Evolutionary conservation across 2,797 vertebrate genomes (phyloP), one percentile per base, ranked within the genome.

Genomic region (Spheniscus humboldti): DNA sequence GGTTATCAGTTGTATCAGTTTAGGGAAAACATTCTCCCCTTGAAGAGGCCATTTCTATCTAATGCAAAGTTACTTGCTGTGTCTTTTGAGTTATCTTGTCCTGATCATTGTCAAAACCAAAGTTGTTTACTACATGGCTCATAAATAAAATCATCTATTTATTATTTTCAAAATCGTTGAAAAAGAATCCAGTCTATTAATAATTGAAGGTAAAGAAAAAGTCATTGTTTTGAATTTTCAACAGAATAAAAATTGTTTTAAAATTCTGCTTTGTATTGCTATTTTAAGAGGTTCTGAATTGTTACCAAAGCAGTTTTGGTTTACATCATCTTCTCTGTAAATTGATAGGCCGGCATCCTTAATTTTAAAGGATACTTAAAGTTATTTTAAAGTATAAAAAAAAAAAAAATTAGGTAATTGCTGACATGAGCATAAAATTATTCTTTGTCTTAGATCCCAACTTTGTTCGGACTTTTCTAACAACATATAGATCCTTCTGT

Each of bases 391-490:
- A 78, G 9, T 68, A 4, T 28, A 11, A 43, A 48, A 41, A 72
- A 11, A 43, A 37, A 48, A 41, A 72, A 91, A 86, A 67, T 39
- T 48, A 96, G 55, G 52, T 94, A 39, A 86, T 94, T 73, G 28
- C 91, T 96, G 80, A 95, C 80, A 64, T 52, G 22, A 94, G 73
- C 81, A 60, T 93, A 50, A 92, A 95, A 86, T 60, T 92, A 91
- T 94, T 95, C 95, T 98, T 95, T 95, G 59, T 97, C 94, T 93
- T 98, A 99, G 99, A 99, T 98, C 99, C 99, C 93, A 99, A 99
- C 98, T 99, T 99, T 97, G 99, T 99, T 96, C 98, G 99, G 97
- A 99, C 99, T 66, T 99, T 99, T 97, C 99, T 99, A 96, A 99
- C 99, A 93, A 99, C 99, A 16, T 99, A 99, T 95, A 98, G 99